These are phyloP conservation scores for Xenus cinereus DNA, from an alignment of 2,113 vertebrate species.

Conservation along the genomic window DNA sequence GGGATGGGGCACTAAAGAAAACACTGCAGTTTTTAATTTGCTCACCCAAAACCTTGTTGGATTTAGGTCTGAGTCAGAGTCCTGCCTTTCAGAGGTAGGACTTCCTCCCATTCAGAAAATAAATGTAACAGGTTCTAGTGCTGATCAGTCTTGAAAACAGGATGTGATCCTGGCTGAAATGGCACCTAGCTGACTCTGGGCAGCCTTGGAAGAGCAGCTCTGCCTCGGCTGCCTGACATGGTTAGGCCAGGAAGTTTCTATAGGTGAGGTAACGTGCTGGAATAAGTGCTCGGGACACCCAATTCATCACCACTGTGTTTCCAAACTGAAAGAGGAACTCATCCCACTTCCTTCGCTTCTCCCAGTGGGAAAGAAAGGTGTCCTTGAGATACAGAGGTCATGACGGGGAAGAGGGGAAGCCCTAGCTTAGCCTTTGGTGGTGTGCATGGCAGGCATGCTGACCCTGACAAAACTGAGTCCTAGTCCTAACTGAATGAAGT, in stretches of 20 bases:
- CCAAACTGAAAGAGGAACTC: not conserved
- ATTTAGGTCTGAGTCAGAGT: not conserved
- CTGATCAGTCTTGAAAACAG: not conserved
- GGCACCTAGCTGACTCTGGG: not conserved
- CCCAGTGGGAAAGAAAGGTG: not conserved
- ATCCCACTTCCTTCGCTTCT: not conserved
- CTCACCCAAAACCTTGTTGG: not conserved
- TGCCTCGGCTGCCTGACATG: not conserved
- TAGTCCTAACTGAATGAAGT: not conserved
- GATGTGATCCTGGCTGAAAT: not conserved
- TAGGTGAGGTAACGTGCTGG: not conserved
- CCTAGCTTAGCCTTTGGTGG: not conserved
- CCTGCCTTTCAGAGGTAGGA: not conserved
- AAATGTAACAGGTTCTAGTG: not conserved
- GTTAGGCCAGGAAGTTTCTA: not conserved
- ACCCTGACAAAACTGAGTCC: not conserved
- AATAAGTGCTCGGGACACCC: not conserved
- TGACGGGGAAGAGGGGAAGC: not conserved
- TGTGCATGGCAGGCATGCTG: not conserved
- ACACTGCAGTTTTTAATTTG: not conserved
- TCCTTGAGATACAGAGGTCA: not conserved
- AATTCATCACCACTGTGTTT: not conserved
- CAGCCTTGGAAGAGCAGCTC: not conserved
- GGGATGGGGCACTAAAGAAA: not conserved
- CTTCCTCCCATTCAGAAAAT: not conserved